Percentiles rank a stretch among this genome's conserved stretches.
Evolutionary conservation across 2,797 vertebrate species (phyloP).

Genomic region (Molossus molossus): DNA sequence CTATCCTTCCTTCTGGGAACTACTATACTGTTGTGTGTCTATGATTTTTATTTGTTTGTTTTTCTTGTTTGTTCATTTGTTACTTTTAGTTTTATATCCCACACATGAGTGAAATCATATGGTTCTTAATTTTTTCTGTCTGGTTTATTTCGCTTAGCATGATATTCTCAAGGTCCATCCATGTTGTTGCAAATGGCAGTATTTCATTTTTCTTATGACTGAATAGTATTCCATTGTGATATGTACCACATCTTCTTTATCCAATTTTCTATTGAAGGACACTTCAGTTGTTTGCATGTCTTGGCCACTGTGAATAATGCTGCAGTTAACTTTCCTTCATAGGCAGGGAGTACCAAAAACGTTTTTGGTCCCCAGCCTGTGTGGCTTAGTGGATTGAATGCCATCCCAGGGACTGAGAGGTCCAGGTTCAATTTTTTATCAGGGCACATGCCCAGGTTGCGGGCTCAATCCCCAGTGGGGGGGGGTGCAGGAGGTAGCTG

Average conservation of each 20-base stretch:
- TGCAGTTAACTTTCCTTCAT: constrained; percentile 7
- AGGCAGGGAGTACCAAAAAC: not conserved
- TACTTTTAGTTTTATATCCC: not conserved
- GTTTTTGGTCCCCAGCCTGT: too few species aligned
- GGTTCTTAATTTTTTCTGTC: not conserved
- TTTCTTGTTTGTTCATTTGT: not conserved
- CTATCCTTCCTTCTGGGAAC: not conserved
- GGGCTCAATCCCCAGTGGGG: too few species aligned
- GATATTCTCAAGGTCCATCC: not conserved
- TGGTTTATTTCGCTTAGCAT: not conserved
- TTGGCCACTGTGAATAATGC: not conserved
- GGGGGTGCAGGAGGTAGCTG: too few species aligned
- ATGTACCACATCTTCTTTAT: not conserved
- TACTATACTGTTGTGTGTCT: too few species aligned
- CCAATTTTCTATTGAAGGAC: not conserved
- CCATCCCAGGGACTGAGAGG: too few species aligned
- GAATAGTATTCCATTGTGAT: not conserved
- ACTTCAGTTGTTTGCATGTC: not conserved
- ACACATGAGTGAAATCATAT: not conserved
- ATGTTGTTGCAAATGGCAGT: not conserved
- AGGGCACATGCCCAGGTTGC: too few species aligned
- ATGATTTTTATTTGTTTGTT: not conserved
- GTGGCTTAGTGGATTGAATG: too few species aligned
- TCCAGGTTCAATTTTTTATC: too few species aligned
- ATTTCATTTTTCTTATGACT: constrained; percentile 1